These are phyloP conservation scores for Rachycentron canadum DNA, from an alignment of 2,797 vertebrate species.

Conservation along the genomic window DNA sequence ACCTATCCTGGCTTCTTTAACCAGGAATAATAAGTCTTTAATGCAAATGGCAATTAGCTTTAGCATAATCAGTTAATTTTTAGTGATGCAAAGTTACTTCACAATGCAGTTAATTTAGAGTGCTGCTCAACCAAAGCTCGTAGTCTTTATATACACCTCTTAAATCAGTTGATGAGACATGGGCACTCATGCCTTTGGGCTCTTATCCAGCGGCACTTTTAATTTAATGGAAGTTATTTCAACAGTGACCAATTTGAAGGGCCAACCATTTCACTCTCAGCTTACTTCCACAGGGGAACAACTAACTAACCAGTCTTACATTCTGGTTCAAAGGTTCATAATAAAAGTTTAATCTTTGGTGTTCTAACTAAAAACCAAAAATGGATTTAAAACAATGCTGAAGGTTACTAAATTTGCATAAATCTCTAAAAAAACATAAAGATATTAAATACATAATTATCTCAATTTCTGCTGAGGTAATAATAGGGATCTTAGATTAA, in stretches of 20 bases:
- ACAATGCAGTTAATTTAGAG: constrained; percentile 51
- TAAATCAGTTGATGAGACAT: constrained; percentile 68
- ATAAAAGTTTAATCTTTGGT: constrained; percentile 11
- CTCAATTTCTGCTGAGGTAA: neutral
- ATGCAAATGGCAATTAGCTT: constrained; percentile 38
- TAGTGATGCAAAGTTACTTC: constrained; percentile 46
- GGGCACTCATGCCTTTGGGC: constrained; percentile 59
- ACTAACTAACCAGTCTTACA: constrained; percentile 25
- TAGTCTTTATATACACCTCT: constrained; percentile 43
- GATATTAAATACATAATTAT: neutral
- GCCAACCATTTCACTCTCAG: constrained; percentile 33
- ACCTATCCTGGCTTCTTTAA: neutral
- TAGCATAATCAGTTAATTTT: constrained; percentile 43
- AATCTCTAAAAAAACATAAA: neutral
- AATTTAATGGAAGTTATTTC: constrained; percentile 71
- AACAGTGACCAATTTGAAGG: constrained; percentile 48
- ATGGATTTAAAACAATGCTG: neutral
- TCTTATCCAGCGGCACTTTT: constrained; percentile 68
- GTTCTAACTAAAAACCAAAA: neutral
- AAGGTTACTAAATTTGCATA: too few species aligned
- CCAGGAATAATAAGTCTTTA: constrained; percentile 4
- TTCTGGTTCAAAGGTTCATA: constrained; percentile 31
- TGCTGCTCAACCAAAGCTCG: constrained; percentile 53
- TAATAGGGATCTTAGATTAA: neutral
- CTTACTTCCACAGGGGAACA: constrained; percentile 20